Evolutionary conservation across 2,888 invertebrate species (phyloP).

Genomic region (Dermolepida albohirtum): DNA sequence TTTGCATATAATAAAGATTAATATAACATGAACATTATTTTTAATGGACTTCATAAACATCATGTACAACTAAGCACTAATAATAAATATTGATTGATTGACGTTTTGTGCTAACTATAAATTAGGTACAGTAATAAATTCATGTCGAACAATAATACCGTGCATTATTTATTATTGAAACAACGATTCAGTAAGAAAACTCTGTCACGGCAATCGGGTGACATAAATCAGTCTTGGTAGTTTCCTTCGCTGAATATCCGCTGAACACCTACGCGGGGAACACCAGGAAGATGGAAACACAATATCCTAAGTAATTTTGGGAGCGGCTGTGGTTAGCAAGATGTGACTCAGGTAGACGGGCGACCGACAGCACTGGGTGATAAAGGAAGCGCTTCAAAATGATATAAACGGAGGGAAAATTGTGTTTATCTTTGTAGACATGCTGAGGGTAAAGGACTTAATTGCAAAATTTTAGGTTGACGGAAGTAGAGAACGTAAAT

Average conservation of each 20-base stretch:
- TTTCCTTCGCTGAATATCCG: slow-evolving; percentile 27
- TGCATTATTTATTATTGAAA: too few species aligned
- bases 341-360: slow-evolving; percentile 13
- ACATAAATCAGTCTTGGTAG: slow-evolving; percentile 23
- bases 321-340: slow-evolving; percentile 6
- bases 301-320: slow-evolving; percentile 24
- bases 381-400: slow-evolving; percentile 6
- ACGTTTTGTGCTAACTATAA: too few species aligned
- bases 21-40: too few species aligned
- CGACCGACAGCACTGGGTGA: slow-evolving; percentile 1
- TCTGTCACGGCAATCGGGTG: slow-evolving; percentile 1
- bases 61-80: too few species aligned
- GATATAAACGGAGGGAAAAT: background rate
- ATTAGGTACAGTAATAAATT: too few species aligned
- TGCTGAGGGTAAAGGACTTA: slow-evolving; percentile 1
- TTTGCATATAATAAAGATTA: too few species aligned
- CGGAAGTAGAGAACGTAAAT: slow-evolving; percentile 1
- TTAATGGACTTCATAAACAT: too few species aligned
- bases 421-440: slow-evolving; percentile 1
- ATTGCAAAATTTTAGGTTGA: slow-evolving; percentile 9
- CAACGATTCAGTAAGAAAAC: too few species aligned
- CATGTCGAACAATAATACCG: too few species aligned
- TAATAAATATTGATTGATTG: too few species aligned
- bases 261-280: slow-evolving; percentile 6
- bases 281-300: slow-evolving; percentile 22